Evolutionary conservation across 2,888 invertebrate species (phyloP).

Genomic region (Spilosoma lubricipeda): DNA sequence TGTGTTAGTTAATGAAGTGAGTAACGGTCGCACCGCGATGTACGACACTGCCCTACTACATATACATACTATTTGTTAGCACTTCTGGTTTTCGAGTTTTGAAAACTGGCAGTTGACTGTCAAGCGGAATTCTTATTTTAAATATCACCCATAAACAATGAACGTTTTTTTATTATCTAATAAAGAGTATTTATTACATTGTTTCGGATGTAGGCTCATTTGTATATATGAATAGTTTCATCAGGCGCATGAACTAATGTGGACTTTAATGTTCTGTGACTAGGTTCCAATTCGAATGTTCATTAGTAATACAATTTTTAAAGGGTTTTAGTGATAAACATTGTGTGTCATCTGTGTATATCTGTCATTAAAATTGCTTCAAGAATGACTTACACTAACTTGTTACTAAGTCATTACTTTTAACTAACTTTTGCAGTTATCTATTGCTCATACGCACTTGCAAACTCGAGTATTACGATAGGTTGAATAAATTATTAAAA

Average conservation of each 20-base stretch:
- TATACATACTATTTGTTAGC: constrained; percentile 47
- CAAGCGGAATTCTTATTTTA: constrained; percentile 12
- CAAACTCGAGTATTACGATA: not conserved
- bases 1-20: constrained; percentile 42
- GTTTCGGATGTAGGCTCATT: not conserved
- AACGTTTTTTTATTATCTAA: constrained; percentile 3
- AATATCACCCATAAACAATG: constrained; percentile 15
- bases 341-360: not conserved
- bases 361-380: not conserved
- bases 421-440: not conserved
- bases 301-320: not conserved
- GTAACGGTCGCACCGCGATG: constrained; percentile 24
- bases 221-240: not conserved
- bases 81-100: constrained; percentile 56
- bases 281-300: not conserved
- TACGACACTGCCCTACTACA: constrained; percentile 66
- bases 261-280: not conserved
- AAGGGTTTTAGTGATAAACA: not conserved
- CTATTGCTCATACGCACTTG: not conserved
- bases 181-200: constrained; percentile 2
- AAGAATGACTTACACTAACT: not conserved
- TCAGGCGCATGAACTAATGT: not conserved
- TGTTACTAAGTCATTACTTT: not conserved
- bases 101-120: constrained; percentile 47
- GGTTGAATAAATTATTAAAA: not conserved